These are phyloP conservation scores for Agrotis puta DNA, from an alignment of 2,888 invertebrate species.

Conservation along the genomic window DNA sequence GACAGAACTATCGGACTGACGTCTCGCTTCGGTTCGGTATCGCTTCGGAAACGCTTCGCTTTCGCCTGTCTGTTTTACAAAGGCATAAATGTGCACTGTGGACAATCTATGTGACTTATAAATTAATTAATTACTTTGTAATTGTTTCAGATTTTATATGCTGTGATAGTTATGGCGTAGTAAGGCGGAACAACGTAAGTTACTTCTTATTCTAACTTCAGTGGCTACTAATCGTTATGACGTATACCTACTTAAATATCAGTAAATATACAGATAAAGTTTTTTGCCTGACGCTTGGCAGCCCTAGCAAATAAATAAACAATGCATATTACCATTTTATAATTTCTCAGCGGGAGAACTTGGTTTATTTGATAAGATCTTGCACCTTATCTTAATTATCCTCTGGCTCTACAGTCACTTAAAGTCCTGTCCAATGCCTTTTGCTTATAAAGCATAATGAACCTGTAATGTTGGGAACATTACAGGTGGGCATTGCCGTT, in stretches of 20 bases:
- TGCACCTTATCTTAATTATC: conserved; percentile 5
- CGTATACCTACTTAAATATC: not conserved
- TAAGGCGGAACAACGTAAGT: conserved; percentile 79
- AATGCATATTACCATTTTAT: conserved; percentile 31
- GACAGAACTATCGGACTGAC: too few relatives aligned
- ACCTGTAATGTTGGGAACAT: not conserved
- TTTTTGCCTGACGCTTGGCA: not conserved
- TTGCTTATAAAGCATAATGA: not conserved
- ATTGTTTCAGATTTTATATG: conserved; percentile 75
- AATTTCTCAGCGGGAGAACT: conserved; percentile 25
- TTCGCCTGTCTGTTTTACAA: too few relatives aligned
- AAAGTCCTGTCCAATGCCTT: not conserved
- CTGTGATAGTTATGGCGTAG: conserved; percentile 75
- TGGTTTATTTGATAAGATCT: conserved; percentile 24
- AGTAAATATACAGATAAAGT: not conserved
- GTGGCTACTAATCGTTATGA: too few relatives aligned
- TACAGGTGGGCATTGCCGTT: not conserved
- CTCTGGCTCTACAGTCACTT: not conserved
- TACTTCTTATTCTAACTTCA: not conserved
- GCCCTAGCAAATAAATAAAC: not conserved
- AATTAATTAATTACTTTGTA: conserved; percentile 15
- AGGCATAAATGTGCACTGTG: too few relatives aligned
- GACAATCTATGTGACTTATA: too few relatives aligned
- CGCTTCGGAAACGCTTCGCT: too few relatives aligned
- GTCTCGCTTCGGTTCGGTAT: too few relatives aligned